Conservation (phyloP, 2,888 invertebrate species). For the Anarsia innoxiella region DNA sequence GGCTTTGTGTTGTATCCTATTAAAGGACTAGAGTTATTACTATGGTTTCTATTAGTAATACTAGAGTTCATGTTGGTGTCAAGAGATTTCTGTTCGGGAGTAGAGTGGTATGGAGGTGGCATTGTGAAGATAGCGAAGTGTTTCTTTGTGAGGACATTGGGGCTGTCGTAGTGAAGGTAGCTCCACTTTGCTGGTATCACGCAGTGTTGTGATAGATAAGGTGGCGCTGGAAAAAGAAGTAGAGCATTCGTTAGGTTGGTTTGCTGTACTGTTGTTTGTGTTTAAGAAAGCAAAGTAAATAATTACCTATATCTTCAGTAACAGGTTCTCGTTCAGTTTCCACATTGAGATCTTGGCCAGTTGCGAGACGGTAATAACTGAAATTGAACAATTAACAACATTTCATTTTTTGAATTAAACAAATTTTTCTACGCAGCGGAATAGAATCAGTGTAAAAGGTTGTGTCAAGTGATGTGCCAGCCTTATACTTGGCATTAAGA, state of each 20-base stretch:
- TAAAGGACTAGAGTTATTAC: conserved; percentile 61
- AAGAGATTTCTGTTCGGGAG: conserved; percentile 66
- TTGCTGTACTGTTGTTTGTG: background rate
- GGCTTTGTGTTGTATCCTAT: conserved; percentile 55
- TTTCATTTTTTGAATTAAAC: no score
- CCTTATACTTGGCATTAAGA: no score
- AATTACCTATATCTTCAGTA: conserved; percentile 76
- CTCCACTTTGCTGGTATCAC: conserved; percentile 89
- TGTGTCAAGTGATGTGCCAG: no score
- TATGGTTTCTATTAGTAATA: conserved; percentile 76
- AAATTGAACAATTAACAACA: conserved; percentile 23
- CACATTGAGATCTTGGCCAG: conserved; percentile 77
- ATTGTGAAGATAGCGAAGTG: conserved; percentile 81
- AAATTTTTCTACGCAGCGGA: no score
- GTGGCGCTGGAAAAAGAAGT: conserved; percentile 78
- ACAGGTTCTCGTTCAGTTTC: conserved; percentile 81
- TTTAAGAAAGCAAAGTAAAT: no score
- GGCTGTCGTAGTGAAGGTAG: conserved; percentile 73
- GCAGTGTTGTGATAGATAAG: conserved; percentile 87
- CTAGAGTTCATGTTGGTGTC: conserved; percentile 84
- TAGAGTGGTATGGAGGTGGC: conserved; percentile 83
- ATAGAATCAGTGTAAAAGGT: no score
- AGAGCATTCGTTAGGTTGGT: background rate
- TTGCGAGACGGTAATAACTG: conserved; percentile 78
- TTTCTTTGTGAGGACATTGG: conserved; percentile 67